Evolutionary conservation across 2,797 vertebrate species (phyloP), one percentile per base, ranked within the genome.

Genomic region (Acrossocheilus wenchowensis): DNA sequence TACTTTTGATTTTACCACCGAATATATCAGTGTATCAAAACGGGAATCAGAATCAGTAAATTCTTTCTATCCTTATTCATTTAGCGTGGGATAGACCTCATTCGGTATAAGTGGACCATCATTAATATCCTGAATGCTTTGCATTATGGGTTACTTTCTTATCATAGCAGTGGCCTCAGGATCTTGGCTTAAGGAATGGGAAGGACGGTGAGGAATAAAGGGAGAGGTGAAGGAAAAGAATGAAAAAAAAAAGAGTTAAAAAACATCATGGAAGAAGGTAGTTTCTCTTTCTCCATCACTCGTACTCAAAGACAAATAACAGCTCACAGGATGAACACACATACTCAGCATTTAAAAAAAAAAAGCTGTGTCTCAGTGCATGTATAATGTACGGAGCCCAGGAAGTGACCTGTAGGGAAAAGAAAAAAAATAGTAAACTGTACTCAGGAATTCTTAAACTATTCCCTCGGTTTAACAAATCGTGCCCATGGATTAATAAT

Each of bases 321-420:
- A 82, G 48, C 68, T 72, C 50, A 39, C 2, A 15, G 43, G 34
- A 69, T 68, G 73, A 68, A 84, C 60, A 30, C 43, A 72, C 62
- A 34, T 43, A 77, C 45, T 84, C 41, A 64, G 57, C 73, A 26
- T 41, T 45, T 0, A 1, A 78, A 71, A 43, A 57, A 78, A 43
- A 57, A 78, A 45, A 34, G 36, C 9, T 78, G 36, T 57, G 17
- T 43, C 19, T 85, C n/a, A 26, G 54, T 50, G 30, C 50, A 86
- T 80, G 52, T 73, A 57, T 48, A 86, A 81, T 81, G 54, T 50
- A 14, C 9, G 41, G 41, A 43, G 41, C 39, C 9, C 41, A 9
- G 9, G 41, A 43, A 43, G 41, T 43, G 9, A 43, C 2, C 41
- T 43, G 41, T 10, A 43, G 9, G 9, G 9, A 10, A 43, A 39